Evolutionary conservation across 1,140 invertebrate genomes (phyloP), one percentile per base, ranked within the genome.

Genomic region (Pygmarrhopalites habei): DNA sequence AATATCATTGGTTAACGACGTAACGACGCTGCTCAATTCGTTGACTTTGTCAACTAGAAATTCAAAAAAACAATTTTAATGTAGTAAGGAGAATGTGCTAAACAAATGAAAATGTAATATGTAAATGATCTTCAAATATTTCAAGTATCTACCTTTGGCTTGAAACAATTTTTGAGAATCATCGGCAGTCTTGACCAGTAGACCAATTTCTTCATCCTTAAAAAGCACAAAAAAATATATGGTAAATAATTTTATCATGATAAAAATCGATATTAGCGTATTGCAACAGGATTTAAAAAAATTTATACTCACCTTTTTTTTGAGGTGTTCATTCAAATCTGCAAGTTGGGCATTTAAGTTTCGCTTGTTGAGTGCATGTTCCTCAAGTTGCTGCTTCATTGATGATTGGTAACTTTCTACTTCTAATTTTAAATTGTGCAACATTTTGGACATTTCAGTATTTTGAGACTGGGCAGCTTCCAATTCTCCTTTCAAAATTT

Each of bases 401-500:
- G 41, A 32, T 3, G 56, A 39, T 19, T 55, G 32, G 3, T 41
- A 43, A 29, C 58, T 64, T 60, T 64, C 65, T 5, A 67, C 29
- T 49, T 67, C 60, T 14, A 35, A 44, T 49, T 60, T 55, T 14
- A 64, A 44, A 26, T 63, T 67, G n/a, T 55, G 49, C 14, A 61
- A 23, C 5, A 61, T 19, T 49, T 62, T 62, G 4, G 21, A 29
- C 10, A 62, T 26, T 39, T 62, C 51, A 17, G 21, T 46, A 51
- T 61, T 66, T 43, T 64, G 52, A 53, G 26, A 60, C 28, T 64
- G 52, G 1, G 35, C n/a, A 23, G 32, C 23, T 19, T 64, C 55
- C 12, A 61, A 10, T 39, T 62, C 53, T 46, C 49, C 19, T 41
- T 63, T 69, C 41, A 39, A n/a, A 1, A 46, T 12, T 56, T 62